A percentile compares a stretch with the other conserved stretches of the same genome.
These are phyloP conservation scores for Pseudorhiza aurosa DNA, from an alignment of 30 jellyfish, hydroid and myxozoan genomes.

Conservation along the genomic window DNA sequence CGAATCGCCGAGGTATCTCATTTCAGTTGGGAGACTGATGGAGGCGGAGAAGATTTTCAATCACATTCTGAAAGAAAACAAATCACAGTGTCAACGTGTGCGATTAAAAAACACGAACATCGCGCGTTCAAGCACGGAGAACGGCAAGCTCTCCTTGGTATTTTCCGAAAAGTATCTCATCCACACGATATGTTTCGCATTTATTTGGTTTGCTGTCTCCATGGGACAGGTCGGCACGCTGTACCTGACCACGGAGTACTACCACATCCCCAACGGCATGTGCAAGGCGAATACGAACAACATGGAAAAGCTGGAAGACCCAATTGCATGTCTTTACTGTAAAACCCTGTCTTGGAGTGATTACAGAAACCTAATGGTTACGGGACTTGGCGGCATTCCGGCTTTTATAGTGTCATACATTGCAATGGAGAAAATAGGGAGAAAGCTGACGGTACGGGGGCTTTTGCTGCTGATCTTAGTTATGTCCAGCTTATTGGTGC, in stretches of 20 bases:
- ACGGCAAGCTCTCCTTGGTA: slow-evolving; percentile 15
- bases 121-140: slow-evolving; percentile 3
- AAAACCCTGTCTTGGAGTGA: slow-evolving; percentile 45
- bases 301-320: slow-evolving; percentile 47
- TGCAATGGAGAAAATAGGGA: slow-evolving; percentile 69
- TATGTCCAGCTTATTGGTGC: slow-evolving; percentile 57
- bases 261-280: slow-evolving; percentile 60
- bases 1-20: slow-evolving; percentile 66
- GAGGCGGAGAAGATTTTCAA: slow-evolving; percentile 71
- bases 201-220: slow-evolving; percentile 73
- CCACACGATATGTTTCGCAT: slow-evolving; percentile 54
- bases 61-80: slow-evolving; percentile 41
- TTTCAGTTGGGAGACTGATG: slow-evolving; percentile 37
- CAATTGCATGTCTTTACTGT: slow-evolving; percentile 66
- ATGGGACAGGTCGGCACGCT: slow-evolving; percentile 76
- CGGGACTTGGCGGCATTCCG: slow-evolving; percentile 73
- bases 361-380: slow-evolving; percentile 47
- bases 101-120: slow-evolving; percentile 12
- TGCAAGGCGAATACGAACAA: slow-evolving; percentile 4
- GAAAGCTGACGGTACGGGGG: slow-evolving; percentile 61
- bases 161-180: slow-evolving; percentile 46
- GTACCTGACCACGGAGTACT: slow-evolving; percentile 63
- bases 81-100: slow-evolving; percentile 43
- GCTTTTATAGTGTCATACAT: slow-evolving; percentile 59
- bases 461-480: slow-evolving; percentile 40